phyloP scores from a whole-genome alignment of 2,888 invertebrate genomes.

The Melanchra persicariae region DNA sequence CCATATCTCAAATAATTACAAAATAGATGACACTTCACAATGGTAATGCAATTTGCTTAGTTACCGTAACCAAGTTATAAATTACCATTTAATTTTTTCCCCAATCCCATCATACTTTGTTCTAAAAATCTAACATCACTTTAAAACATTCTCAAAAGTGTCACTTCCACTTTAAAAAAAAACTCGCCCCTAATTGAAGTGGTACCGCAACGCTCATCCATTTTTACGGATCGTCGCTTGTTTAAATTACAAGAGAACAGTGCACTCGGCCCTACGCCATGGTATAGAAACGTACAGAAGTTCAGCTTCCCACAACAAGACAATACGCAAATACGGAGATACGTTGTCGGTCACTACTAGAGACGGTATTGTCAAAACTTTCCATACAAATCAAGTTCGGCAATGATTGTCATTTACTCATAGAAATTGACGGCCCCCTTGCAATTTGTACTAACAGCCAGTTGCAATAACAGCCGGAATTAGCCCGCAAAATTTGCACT shows the following conservation, averaged over 20 bases:
- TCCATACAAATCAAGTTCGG: too few relatives aligned
- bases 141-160: constrained; percentile 49
- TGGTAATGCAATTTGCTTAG: background rate
- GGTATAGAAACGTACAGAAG: constrained; percentile 1
- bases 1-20: background rate
- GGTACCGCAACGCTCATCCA: constrained; percentile 76
- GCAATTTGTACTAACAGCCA: too few relatives aligned
- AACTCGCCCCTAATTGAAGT: constrained; percentile 75
- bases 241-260: constrained; percentile 84
- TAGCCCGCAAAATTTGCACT: too few relatives aligned
- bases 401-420: too few relatives aligned
- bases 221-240: constrained; percentile 84
- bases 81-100: background rate
- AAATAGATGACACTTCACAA: background rate
- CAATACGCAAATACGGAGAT: background rate
- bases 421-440: too few relatives aligned
- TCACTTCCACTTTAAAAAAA: constrained; percentile 63
- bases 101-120: background rate
- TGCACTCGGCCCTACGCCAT: constrained; percentile 64
- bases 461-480: too few relatives aligned
- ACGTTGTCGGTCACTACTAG: background rate
- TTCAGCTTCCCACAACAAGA: background rate
- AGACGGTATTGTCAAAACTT: background rate
- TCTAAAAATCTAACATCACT: background rate
- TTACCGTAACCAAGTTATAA: too few relatives aligned